Evolutionary conservation across 2,888 invertebrate genomes (phyloP), one percentile per base, ranked within the genome.

Genomic region (Coleophora deauratella): DNA sequence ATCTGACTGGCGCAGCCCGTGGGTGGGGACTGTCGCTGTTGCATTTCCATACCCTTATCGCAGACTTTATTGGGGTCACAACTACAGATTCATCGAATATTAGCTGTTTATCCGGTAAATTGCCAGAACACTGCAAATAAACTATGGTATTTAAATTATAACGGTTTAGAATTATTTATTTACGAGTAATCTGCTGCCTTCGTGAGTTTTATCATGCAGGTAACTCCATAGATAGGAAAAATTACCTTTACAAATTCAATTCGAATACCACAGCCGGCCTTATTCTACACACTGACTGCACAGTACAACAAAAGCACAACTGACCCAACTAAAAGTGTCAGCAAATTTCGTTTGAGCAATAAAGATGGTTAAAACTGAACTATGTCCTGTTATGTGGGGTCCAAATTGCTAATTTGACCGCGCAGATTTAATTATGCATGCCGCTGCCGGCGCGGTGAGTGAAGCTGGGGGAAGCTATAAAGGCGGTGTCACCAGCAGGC

Each of bases 371-470:
- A 71, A 62, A 75, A 74, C 73, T 76, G 72, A 77, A 82, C 80
- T 79, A 76, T 75, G 73, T 71, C 68, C 76, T 75, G 73, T 78
- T 80, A 77, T 75, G 59, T 66, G 69, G 72, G 69, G 4, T 72
- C 72, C 74, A 79, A 82, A 77, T 76, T 71, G 77, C 79, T 84
- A 84, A 82, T 84, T 85, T 82, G 79, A 78, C 81, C 81, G 76
- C 78, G 66, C 69, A 78, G 78, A 84, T 82, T 84, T 82, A 84
- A 85, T 85, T 85, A 85, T 84, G 82, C 80, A 85, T 81, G 72
- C 79, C 71, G 70, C 66, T 70, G 68, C 66, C 61, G 39, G 41
- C 41, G 9, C 35, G n/a, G 30, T 28, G 14, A 4, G 37, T 12
- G 27, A 69, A n/a, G n/a, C n/a, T n/a, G 66, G 73, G 64, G 69